Evolutionary conservation across 2,888 invertebrate genomes (phyloP).

Genomic region (Drosophila nr. fundita): DNA sequence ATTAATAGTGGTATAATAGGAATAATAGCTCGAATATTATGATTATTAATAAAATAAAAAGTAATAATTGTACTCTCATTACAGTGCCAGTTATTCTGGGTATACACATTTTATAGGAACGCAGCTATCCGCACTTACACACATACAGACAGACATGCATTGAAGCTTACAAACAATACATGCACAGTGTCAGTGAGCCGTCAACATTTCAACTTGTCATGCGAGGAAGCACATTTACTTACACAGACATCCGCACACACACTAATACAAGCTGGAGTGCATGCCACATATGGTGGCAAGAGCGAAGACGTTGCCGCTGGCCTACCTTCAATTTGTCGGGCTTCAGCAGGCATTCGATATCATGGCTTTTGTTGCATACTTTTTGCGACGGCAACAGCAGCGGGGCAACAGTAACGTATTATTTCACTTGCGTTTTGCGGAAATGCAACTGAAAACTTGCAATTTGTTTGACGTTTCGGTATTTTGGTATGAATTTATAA

Average conservation of each 20-base stretch:
- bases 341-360: constrained; percentile 62
- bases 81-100: background rate
- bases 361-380: constrained; percentile 68
- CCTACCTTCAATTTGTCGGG: constrained; percentile 76
- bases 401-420: constrained; percentile 57
- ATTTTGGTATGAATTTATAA: constrained; percentile 76
- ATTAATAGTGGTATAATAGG: background rate
- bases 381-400: constrained; percentile 26
- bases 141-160: constrained; percentile 25
- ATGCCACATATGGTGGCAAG: constrained; percentile 15
- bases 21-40: background rate
- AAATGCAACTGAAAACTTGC: constrained; percentile 79
- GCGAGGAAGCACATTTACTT: constrained; percentile 58
- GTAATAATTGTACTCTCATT: background rate
- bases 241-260: constrained; percentile 19
- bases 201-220: constrained; percentile 79
- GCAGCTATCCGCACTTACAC: constrained; percentile 36
- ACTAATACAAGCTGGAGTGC: background rate
- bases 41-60: no score
- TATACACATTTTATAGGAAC: background rate
- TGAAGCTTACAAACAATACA: constrained; percentile 7
- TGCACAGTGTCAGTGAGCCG: constrained; percentile 71
- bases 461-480: constrained; percentile 78
- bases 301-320: constrained; percentile 63
- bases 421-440: constrained; percentile 77